phyloP scores from a whole-genome alignment of 2,113 vertebrate genomes.

The Gallinago jamesoni region DNA sequence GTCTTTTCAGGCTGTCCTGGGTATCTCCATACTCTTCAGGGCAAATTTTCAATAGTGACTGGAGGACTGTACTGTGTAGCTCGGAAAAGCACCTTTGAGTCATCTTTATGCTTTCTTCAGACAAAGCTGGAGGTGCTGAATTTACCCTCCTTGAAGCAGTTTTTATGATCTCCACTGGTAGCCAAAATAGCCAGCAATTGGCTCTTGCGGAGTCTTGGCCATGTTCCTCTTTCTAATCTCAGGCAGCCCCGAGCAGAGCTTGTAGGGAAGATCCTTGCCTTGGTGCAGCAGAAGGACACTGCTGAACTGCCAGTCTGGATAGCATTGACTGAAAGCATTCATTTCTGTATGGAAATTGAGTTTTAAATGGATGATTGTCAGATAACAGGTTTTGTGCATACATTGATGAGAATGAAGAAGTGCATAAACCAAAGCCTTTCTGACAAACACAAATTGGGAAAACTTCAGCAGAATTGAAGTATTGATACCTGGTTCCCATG shows the following conservation, averaged over 20 bases:
- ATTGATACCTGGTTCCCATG: neutral
- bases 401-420: neutral
- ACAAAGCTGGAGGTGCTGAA: neutral
- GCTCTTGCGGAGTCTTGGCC: neutral
- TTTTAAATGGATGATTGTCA: neutral
- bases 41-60: neutral
- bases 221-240: neutral
- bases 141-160: neutral
- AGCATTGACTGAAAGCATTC: neutral
- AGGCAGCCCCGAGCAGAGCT: no score
- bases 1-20: neutral
- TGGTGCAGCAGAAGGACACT: accelerated
- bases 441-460: neutral
- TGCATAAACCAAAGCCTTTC: neutral
- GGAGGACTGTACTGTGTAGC: neutral
- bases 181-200: neutral
- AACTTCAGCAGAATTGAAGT: neutral
- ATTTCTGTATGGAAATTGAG: neutral
- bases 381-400: neutral
- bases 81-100: neutral
- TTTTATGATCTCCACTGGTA: neutral
- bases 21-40: neutral
- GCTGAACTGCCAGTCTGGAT: neutral
- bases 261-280: neutral
- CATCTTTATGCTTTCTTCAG: neutral